Evolutionary conservation across 64 coral and sea anemone species (phyloP).

Genomic region (Stylophora pistillata): DNA sequence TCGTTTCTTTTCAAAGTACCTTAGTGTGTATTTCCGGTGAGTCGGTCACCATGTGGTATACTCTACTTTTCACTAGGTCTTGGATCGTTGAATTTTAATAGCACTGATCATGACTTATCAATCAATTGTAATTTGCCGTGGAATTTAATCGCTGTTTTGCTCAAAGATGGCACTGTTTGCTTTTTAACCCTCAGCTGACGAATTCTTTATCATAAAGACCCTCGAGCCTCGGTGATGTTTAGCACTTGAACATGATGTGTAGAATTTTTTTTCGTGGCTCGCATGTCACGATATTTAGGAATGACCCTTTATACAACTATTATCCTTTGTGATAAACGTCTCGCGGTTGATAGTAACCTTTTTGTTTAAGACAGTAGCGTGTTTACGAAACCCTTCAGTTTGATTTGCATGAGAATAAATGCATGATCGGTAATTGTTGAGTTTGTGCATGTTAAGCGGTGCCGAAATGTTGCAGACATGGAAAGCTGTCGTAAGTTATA

Average conservation of each 20-base stretch:
- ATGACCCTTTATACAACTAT: conserved; percentile 22
- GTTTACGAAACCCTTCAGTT: conserved; percentile 34
- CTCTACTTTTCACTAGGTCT: background rate
- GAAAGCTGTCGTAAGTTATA: conserved; percentile 9
- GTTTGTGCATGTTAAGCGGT: background rate
- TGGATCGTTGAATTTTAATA: background rate
- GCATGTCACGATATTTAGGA: background rate
- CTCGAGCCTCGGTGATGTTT: background rate
- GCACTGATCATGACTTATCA: conserved; percentile 1
- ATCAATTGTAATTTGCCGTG: conserved; percentile 11
- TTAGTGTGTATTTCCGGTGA: conserved; percentile 36
- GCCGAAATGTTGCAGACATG: background rate
- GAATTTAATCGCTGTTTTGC: conserved; percentile 37
- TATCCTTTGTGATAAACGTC: background rate
- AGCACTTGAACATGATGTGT: background rate
- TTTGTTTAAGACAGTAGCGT: conserved; percentile 43
- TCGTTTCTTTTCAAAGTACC: background rate
- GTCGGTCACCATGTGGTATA: conserved; percentile 11
- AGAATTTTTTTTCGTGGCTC: conserved; percentile 8
- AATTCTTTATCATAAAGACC: background rate
- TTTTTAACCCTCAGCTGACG: conserved; percentile 25
- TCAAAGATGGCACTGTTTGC: conserved; percentile 29
- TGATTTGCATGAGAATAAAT: conserved; percentile 53
- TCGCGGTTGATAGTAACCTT: conserved; percentile 2
- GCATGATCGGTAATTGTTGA: conserved; percentile 19